Evolutionary conservation across 2,113 vertebrate genomes (phyloP), one percentile per base, ranked within the genome.

Genomic region (Tylochromis polylepis): DNA sequence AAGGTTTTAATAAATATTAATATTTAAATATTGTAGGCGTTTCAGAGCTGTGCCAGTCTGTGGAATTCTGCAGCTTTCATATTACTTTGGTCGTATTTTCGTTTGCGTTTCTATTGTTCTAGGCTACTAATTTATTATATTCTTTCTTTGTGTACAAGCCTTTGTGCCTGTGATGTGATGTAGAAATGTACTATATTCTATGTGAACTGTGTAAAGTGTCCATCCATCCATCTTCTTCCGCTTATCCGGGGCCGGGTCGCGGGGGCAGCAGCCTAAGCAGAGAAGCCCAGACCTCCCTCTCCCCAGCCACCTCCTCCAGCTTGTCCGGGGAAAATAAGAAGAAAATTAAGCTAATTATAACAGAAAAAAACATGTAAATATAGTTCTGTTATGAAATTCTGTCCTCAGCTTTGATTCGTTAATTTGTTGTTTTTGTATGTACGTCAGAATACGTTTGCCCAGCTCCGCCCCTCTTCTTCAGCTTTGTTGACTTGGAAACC

Each of bases 401-500:
- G 4, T 81, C 5, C 81, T 79, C 3, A 4, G 8, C 36, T 62
- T 4, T 70, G 29, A 92, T 90, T 92, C 92, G 86, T 85, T 3
- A 4, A 34, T 29, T 14, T 8, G 6, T 70, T 87, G 60, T 82
- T 86, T 75, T 62, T 27, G 11, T 31, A 0, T 1, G 2, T 7
- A 83, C 92, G 89, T 90, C 81, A 91, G 31, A 84, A 89, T 51
- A 82, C 38, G 75, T 55, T 18, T 20, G 14, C 3, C 0, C 57
- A 1, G 56, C 83, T 29, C 86, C 89, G 53, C 86, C 89, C 58
- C 2, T 8, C 22, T 3, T 6, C 16, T 11, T 36, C 82, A 36
- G 1, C 10, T 65, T 55, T 16, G 81, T 95, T 95, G 89, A 46
- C 90, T 87, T 94, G 93, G 94, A 84, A 94, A 96, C 95, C 85